Percentiles rank a stretch among this genome's conserved stretches.
Conservation (phyloP, 2,888 invertebrate species). For the Pseudolycoriella hygida region DNA sequence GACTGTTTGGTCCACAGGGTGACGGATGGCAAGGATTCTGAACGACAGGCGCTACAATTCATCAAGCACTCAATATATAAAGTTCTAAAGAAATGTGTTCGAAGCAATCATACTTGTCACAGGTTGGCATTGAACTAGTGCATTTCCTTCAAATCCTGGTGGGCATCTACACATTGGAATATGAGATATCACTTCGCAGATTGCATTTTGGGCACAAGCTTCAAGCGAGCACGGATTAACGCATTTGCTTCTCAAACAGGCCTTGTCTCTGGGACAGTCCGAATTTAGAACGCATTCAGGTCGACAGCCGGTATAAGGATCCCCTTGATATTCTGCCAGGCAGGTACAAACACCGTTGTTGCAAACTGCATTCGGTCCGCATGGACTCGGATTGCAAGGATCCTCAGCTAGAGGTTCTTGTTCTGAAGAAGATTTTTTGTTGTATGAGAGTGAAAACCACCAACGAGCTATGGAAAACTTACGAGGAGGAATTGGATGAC, state of each 20-base stretch:
- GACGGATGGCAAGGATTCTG: slow-evolving; percentile 42
- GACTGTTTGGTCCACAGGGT: slow-evolving; percentile 45
- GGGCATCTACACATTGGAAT: slow-evolving; percentile 54
- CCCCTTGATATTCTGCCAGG: slow-evolving; percentile 42
- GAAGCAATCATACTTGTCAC: slow-evolving; percentile 8
- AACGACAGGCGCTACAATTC: slow-evolving; percentile 2
- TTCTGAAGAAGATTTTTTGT: slow-evolving; percentile 9
- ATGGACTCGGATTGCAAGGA: slow-evolving; percentile 54
- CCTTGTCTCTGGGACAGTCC: slow-evolving; percentile 50
- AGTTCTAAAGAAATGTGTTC: no score
- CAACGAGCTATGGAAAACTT: slow-evolving; percentile 35
- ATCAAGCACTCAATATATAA: background rate
- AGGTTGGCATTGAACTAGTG: slow-evolving; percentile 42
- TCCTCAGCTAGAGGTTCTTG: slow-evolving; percentile 24
- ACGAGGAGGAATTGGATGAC: slow-evolving; percentile 18
- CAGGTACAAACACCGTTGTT: slow-evolving; percentile 48
- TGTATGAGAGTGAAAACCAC: slow-evolving; percentile 42
- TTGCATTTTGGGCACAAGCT: slow-evolving; percentile 49
- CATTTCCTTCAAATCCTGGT: slow-evolving; percentile 48
- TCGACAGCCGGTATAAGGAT: slow-evolving; percentile 51
- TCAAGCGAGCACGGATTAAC: slow-evolving; percentile 51
- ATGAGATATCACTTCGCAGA: slow-evolving; percentile 55
- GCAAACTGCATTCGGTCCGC: slow-evolving; percentile 57
- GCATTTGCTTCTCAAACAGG: slow-evolving; percentile 58
- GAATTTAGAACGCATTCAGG: slow-evolving; percentile 57